Base-by-base conservation (phyloP, 2,888 invertebrate genomes). In the Erebia ligea region DNA sequence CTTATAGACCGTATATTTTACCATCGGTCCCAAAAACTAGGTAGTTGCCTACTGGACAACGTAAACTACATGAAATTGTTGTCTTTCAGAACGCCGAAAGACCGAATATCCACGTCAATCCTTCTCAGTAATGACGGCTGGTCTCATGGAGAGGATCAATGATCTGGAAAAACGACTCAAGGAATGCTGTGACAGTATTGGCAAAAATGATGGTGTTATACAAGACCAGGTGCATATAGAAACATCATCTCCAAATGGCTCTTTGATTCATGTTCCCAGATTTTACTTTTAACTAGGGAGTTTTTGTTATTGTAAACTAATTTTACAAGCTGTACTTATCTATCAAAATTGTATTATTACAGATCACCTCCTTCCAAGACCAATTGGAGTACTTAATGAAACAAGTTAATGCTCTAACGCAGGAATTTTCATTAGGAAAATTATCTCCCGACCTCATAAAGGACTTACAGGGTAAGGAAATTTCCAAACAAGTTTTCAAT, bases 321-420 rank as follows among this genome's bases (percentile, higher is more conserved):
- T 61, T 15, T 4, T 34, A 34, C 6, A 34, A 34, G 25, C 25
- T 34, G 6, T 68, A n/a, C n/a, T n/a, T n/a, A 63, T n/a, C n/a
- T 40, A 42, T 11, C 34, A 58, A 58, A 11, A 61, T 40, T 21
- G 54, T 58, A 45, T 11, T 58, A 1, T 69, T 89, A 25, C 88
- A 95, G 89, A 78, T 94, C 11, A 83, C 79, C 67, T 87, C 88
- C 1, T 83, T 95, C 77, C 94, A 94, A 83, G 89, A 92, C 69
- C 91, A 94, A 78, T 77, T 94, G 62, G 88, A 86, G 19, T 85
- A 89, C 71, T 77, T 95, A 50, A 86, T 93, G 69, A 87, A 81
- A 74, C 86, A 91, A 80, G 78, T 88, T n/a, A 76, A 78, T 19
- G 34, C 64, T 13, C 11, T 82, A n/a, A 75, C 79, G 13, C 71